Percentiles rank a stretch among this genome's conserved stretches.
Conservation (phyloP, 1,140 invertebrate genomes). For the Calephelis nemesis region DNA sequence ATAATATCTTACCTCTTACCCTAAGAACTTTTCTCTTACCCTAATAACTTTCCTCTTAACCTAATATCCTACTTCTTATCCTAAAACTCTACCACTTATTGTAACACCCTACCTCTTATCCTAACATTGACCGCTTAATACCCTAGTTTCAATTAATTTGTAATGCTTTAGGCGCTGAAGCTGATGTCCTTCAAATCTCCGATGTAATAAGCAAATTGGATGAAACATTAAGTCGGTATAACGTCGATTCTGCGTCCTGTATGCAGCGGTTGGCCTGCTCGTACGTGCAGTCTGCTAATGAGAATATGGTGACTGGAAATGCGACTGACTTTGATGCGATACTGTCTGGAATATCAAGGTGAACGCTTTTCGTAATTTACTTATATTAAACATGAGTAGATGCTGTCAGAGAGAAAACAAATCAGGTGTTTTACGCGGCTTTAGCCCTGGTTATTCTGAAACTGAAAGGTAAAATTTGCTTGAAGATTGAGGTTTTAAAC, state of each 20-base stretch:
- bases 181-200: conserved; percentile 80
- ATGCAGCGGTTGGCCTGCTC: conserved; percentile 88
- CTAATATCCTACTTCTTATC: too few relatives aligned
- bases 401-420: too few relatives aligned
- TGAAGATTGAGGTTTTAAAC: too few relatives aligned
- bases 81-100: conserved; percentile 39
- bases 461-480: too few relatives aligned
- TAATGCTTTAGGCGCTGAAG: conserved; percentile 80
- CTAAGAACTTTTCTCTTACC: too few relatives aligned
- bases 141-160: not conserved
- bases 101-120: conserved; percentile 47
- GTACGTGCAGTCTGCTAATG: conserved; percentile 85
- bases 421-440: too few relatives aligned
- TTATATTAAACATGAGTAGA: too few relatives aligned
- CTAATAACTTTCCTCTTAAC: too few relatives aligned
- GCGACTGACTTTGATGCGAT: conserved; percentile 84
- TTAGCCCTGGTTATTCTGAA: too few relatives aligned
- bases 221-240: conserved; percentile 84
- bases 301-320: conserved; percentile 81
- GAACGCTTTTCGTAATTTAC: conserved; percentile 36
- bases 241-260: conserved; percentile 88
- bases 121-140: not conserved
- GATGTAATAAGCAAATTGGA: conserved; percentile 86
- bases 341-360: conserved; percentile 83
- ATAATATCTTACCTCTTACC: conserved; percentile 40